phyloP scores from a whole-genome alignment of 2,888 invertebrate genomes.

The Vesta saturnalis region DNA sequence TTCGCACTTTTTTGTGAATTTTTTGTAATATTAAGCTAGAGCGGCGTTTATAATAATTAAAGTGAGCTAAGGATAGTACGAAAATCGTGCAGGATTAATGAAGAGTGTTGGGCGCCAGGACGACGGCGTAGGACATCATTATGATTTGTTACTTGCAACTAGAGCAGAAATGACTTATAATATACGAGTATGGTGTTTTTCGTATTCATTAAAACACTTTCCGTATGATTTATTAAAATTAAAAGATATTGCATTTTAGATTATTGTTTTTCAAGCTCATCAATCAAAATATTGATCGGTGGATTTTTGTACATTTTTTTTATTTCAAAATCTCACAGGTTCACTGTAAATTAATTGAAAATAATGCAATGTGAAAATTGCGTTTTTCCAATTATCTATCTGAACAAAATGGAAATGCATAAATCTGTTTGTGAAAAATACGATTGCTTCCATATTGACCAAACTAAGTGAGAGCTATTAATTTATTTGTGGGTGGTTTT shows the following conservation, averaged over 20 bases:
- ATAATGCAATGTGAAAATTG: too few species aligned
- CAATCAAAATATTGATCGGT: neutral
- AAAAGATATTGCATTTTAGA: neutral
- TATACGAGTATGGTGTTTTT: conserved; percentile 23
- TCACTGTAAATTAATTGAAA: conserved; percentile 2
- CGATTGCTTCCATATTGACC: neutral
- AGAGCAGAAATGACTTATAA: conserved; percentile 25
- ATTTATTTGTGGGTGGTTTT: neutral
- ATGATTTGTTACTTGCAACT: conserved; percentile 27
- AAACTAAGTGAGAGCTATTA: neutral
- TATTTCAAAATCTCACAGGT: neutral
- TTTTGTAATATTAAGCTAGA: neutral
- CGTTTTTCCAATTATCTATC: too few species aligned
- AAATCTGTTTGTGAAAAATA: neutral
- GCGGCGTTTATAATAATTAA: neutral
- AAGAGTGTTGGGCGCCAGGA: conserved; percentile 26
- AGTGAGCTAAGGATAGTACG: conserved; percentile 11
- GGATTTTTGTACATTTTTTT: neutral
- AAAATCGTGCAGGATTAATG: conserved; percentile 24
- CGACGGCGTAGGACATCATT: conserved; percentile 23
- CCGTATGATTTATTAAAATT: conserved; percentile 19
- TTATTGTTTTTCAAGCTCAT: neutral
- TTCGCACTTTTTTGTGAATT: neutral
- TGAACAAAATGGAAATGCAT: neutral
- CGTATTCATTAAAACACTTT: conserved; percentile 22